phyloP scores from a whole-genome alignment of 2,113 vertebrate species.

The Paralichthys olivaceus region DNA sequence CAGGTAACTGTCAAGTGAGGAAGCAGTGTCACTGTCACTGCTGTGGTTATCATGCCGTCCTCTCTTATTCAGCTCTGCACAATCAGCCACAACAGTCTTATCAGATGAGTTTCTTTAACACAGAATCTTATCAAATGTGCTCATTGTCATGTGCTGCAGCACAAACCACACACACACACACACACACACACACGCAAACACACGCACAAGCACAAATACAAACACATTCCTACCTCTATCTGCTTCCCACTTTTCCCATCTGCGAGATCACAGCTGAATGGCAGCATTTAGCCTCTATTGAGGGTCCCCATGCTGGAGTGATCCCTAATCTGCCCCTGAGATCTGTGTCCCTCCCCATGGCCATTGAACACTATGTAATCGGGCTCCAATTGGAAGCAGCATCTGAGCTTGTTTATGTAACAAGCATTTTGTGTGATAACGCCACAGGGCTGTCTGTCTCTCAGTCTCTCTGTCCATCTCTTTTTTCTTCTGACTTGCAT shows the following conservation, averaged over 20 bases:
- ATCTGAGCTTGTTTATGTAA: conserved; percentile 70
- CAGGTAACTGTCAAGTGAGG: neutral
- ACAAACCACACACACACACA: conserved; percentile 10
- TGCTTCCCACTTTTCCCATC: conserved; percentile 24
- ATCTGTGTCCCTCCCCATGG: conserved; percentile 69
- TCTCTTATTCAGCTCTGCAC: conserved; percentile 38
- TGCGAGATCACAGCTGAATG: conserved; percentile 48
- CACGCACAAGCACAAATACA: conserved; percentile 12
- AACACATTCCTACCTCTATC: conserved; percentile 12
- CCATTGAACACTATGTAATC: conserved; percentile 69
- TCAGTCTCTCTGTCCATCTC: conserved; percentile 12
- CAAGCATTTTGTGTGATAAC: conserved; percentile 57
- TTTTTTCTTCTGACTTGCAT: conserved; percentile 32
- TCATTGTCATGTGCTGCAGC: neutral
- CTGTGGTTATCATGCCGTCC: conserved; percentile 23
- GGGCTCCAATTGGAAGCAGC: conserved; percentile 67
- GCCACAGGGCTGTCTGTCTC: conserved; percentile 23
- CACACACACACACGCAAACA: conserved; percentile 12
- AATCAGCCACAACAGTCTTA: conserved; percentile 35
- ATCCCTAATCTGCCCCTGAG: conserved; percentile 66
- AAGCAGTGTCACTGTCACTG: neutral
- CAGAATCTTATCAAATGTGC: conserved; percentile 6
- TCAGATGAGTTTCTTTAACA: conserved; percentile 29
- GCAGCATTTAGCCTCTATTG: conserved; percentile 54
- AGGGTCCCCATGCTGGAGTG: conserved; percentile 46